Conservation (phyloP, 2,113 vertebrate genomes). For the Rousettus leschenaultii region DNA sequence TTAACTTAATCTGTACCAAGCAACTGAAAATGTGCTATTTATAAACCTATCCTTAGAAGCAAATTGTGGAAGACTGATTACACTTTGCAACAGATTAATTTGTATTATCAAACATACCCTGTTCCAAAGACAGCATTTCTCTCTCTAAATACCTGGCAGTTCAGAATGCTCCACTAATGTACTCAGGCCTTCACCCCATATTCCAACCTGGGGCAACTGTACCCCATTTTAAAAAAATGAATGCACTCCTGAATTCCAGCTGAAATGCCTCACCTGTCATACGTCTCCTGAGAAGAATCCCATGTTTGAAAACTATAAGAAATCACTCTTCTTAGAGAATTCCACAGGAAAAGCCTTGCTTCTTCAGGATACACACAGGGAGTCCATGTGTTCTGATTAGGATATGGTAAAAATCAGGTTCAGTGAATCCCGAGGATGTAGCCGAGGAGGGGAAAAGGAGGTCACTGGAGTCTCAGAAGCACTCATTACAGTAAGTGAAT, state of each 20-base stretch:
- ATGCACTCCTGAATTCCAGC: slow-evolving; percentile 18
- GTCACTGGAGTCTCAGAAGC: neutral
- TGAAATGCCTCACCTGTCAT: slow-evolving; percentile 56
- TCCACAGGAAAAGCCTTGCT: neutral
- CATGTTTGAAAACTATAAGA: neutral
- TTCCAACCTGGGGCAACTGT: neutral
- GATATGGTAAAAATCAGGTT: slow-evolving; percentile 26
- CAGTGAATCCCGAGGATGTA: neutral
- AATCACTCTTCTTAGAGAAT: slow-evolving; percentile 13
- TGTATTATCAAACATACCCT: neutral
- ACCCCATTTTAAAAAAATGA: neutral
- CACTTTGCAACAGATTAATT: neutral
- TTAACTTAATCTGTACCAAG: slow-evolving; percentile 48
- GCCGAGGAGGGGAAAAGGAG: slow-evolving; percentile 4
- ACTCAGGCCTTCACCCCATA: neutral
- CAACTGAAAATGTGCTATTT: slow-evolving; percentile 38
- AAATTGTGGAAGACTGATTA: slow-evolving; percentile 10
- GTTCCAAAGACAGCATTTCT: neutral
- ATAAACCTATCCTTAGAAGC: slow-evolving; percentile 52
- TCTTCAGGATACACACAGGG: neutral
- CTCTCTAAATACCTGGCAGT: neutral
- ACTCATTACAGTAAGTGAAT: neutral
- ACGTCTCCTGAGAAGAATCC: slow-evolving; percentile 11
- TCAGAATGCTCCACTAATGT: neutral
- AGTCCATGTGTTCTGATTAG: neutral